Base-by-base conservation (phyloP, 2,888 invertebrate genomes). In the Noctua pronuba region DNA sequence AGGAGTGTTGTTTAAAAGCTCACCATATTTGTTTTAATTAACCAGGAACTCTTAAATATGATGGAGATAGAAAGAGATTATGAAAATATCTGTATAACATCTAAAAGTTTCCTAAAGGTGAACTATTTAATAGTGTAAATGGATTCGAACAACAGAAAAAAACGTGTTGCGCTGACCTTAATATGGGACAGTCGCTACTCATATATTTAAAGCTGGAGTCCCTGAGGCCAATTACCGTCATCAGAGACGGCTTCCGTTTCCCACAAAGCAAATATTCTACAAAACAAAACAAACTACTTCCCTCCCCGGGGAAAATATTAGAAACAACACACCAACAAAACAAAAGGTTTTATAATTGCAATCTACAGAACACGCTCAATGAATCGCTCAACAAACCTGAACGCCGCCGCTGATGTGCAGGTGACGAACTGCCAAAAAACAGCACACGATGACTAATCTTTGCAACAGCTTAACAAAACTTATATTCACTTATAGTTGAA, bases 341-440 rank as follows among this genome's bases (percentile, higher is more conserved):
- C 65, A 62, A 83, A 76, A 52, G 62, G 28, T 41, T 77, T 75
- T 70, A 77, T 70, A 73, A 77, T 80, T 80, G 11, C 49, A 80
- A 80, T 80, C 77, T 73, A 69, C 71, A 64, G 58, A 31, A 31
- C 71, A 72, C 68, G 69, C 69, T 58, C 67, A 74, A 75, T 77
- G 76, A 73, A 70, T 70, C 31, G 44, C n/a, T 31, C 24, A 66
- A 68, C 67, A 65, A 73, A 64, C 46, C 72, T 60, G 64, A 55
- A 52, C 49, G 49, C 67, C 64, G 55, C 65, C 18, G 77, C 72
- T 49, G 58, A 75, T 73, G n/a, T 76, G 41, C 49, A 52, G 8
- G 49, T 52, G 6, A 52, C 49, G 49, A 55, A 55, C n/a, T 13
- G 13, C 6, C 13, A 55, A 60, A 18, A 60, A 13, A 5, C 13